Conservation (phyloP, 2,113 vertebrate genomes). For the Vireo altiloquus region DNA sequence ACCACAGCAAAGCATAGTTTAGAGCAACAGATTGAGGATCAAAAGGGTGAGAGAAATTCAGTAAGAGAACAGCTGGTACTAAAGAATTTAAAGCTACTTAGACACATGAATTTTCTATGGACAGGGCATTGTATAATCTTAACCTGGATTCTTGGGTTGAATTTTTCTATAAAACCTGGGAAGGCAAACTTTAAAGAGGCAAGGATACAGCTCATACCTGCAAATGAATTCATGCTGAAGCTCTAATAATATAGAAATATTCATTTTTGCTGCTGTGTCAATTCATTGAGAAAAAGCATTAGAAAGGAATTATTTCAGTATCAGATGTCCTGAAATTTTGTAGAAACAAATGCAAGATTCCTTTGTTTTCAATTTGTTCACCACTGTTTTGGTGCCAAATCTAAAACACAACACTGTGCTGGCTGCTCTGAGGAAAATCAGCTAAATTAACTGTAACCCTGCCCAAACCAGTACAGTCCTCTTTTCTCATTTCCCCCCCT, state of each 20-base stretch:
- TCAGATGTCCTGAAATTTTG: neutral
- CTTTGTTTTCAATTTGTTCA: neutral
- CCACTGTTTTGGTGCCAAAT: neutral
- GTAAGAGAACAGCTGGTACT: neutral
- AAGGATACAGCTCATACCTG: neutral
- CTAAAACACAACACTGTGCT: neutral
- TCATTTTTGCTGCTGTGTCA: neutral
- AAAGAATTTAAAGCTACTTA: neutral
- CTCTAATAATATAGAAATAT: neutral
- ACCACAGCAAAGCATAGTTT: neutral
- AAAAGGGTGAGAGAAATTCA: neutral
- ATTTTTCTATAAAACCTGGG: neutral
- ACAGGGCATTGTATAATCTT: neutral
- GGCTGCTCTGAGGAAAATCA: neutral
- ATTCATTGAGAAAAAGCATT: neutral
- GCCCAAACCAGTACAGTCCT: neutral
- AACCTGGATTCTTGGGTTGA: neutral
- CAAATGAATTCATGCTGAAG: neutral
- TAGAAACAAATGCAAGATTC: neutral
- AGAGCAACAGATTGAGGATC: neutral
- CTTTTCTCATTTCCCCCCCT: neutral
- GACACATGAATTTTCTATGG: neutral
- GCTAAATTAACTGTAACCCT: neutral
- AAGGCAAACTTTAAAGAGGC: neutral
- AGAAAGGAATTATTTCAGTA: neutral